phyloP scores from a whole-genome alignment of 2,888 invertebrate species.

The Halocaridina rubra region DNA sequence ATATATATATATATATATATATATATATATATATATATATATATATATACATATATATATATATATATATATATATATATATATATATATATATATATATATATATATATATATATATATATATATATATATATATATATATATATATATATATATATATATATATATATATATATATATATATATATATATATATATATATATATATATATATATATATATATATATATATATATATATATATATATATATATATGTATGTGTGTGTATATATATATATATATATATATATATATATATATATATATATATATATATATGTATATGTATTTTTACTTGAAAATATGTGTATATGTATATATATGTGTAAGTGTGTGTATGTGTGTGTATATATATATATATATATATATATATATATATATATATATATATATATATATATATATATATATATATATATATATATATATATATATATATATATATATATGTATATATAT shows the following conservation, averaged over 20 bases:
- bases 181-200: not conserved
- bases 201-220: constrained; percentile 8
- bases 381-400: constrained; percentile 8
- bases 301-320: not conserved
- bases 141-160: not conserved
- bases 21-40: constrained; percentile 5
- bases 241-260: constrained; percentile 1
- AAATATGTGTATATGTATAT: not conserved
- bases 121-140: not conserved
- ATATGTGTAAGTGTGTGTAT: not conserved
- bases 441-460: not conserved
- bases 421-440: not conserved
- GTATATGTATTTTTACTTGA: not conserved
- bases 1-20: not conserved
- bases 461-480: not conserved
- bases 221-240: constrained; percentile 8
- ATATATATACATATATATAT: constrained; percentile 9
- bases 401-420: not conserved
- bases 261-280: not conserved
- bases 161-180: not conserved
- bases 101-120: not conserved
- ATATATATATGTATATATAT: not conserved
- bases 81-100: not conserved
- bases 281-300: constrained; percentile 8
- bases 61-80: not conserved